Conservation (phyloP, 2,888 invertebrate species). For the Acleris sparsana region DNA sequence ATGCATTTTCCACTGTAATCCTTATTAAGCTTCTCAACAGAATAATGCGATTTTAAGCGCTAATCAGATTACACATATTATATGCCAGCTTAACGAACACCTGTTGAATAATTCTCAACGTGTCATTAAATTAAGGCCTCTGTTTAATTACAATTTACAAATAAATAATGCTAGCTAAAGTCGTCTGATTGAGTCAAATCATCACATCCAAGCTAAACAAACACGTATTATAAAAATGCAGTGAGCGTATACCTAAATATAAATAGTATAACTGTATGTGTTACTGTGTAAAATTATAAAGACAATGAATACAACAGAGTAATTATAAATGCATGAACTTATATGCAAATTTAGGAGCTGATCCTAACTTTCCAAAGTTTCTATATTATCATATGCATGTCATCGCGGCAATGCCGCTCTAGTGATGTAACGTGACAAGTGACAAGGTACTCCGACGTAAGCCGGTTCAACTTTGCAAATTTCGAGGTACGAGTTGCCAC, state of each 20-base stretch:
- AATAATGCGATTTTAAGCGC: constrained; percentile 1
- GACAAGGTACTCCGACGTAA: neutral
- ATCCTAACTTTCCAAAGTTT: constrained; percentile 47
- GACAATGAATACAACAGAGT: constrained; percentile 25
- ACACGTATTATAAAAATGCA: too few relatives aligned
- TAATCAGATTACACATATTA: neutral
- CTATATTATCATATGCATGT: constrained; percentile 38
- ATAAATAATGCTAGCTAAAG: too few relatives aligned
- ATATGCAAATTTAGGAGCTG: constrained; percentile 45
- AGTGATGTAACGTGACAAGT: constrained; percentile 23
- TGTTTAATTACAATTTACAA: neutral
- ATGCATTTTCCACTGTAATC: neutral
- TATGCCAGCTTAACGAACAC: neutral
- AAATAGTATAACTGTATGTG: neutral
- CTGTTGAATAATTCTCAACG: neutral
- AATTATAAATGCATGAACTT: constrained; percentile 36
- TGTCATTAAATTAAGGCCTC: neutral
- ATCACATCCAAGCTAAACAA: too few relatives aligned
- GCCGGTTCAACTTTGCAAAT: neutral
- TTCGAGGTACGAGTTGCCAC: neutral
- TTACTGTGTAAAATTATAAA: constrained; percentile 1
- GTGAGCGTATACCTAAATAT: too few relatives aligned
- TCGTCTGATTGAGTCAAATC: too few relatives aligned
- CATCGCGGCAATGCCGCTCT: constrained; percentile 20
- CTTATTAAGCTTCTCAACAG: neutral